These are phyloP conservation scores for Oryzias curvinotus DNA, from an alignment of 2,113 vertebrate genomes.

Conservation along the genomic window DNA sequence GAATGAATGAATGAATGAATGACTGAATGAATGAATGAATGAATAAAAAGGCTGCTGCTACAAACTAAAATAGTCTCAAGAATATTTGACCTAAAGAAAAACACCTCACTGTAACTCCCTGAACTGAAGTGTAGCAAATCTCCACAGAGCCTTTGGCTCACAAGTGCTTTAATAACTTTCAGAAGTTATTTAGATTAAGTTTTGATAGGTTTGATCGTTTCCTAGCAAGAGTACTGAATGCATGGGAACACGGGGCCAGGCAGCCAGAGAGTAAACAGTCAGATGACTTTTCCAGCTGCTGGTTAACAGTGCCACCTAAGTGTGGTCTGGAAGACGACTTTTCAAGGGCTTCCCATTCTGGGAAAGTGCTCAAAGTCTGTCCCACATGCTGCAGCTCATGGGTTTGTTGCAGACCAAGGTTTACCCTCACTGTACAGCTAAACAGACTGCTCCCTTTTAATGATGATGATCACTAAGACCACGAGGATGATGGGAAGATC, in stretches of 20 bases:
- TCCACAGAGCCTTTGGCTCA: not conserved
- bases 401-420: conserved; percentile 39
- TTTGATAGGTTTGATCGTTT: conserved; percentile 32
- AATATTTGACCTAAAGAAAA: not conserved
- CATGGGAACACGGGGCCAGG: conserved; percentile 29
- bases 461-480: conserved; percentile 39
- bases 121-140: not conserved
- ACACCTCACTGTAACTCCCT: not conserved
- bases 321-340: conserved; percentile 47
- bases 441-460: conserved; percentile 46
- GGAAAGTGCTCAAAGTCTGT: conserved; percentile 36
- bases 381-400: conserved; percentile 34
- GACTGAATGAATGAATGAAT: too few relatives aligned
- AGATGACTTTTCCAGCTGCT: conserved; percentile 54
- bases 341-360: conserved; percentile 31
- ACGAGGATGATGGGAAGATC: conserved; percentile 41
- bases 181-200: conserved; percentile 13
- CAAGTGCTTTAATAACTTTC: conserved; percentile 11
- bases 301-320: conserved; percentile 61
- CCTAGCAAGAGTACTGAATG: conserved; percentile 30
- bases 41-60: too few relatives aligned
- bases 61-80: not conserved
- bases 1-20: too few relatives aligned
- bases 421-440: conserved; percentile 30
- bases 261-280: conserved; percentile 46